Percentiles rank a stretch among this genome's conserved stretches.
These are phyloP conservation scores for Littorina saxatilis DNA, from an alignment of 1,140 invertebrate species.

Conservation along the genomic window DNA sequence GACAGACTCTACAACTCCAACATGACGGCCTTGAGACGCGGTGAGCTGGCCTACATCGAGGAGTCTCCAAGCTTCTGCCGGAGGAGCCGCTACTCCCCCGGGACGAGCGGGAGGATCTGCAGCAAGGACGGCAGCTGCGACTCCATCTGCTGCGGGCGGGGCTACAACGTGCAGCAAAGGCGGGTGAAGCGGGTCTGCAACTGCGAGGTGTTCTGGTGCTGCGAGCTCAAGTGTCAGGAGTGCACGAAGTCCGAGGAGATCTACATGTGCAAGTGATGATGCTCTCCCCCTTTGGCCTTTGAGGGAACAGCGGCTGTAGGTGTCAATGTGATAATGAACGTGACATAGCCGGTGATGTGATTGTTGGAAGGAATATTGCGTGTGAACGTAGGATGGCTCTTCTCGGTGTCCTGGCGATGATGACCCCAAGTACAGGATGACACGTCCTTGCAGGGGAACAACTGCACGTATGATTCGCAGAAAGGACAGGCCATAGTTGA, in stretches of 20 bases:
- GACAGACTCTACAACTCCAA: background rate
- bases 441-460: background rate
- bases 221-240: slow-evolving; percentile 69
- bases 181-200: slow-evolving; percentile 58
- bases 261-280: slow-evolving; percentile 69
- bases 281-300: background rate
- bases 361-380: too few relatives aligned
- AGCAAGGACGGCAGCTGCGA: slow-evolving; percentile 75
- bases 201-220: slow-evolving; percentile 73
- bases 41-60: slow-evolving; percentile 92
- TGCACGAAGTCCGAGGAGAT: slow-evolving; percentile 67
- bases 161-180: slow-evolving; percentile 67
- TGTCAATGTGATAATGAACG: too few relatives aligned
- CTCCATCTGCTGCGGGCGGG: slow-evolving; percentile 77
- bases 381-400: too few relatives aligned
- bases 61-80: slow-evolving; percentile 94
- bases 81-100: slow-evolving; percentile 62
- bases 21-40: slow-evolving; percentile 83
- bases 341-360: background rate
- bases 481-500: too few relatives aligned
- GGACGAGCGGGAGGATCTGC: slow-evolving; percentile 73
- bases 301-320: background rate
- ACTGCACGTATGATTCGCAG: too few relatives aligned
- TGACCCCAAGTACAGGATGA: background rate
- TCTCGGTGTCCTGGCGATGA: too few relatives aligned